Evolutionary conservation across 2,888 invertebrate genomes (phyloP), one percentile per base, ranked within the genome.

Genomic region (Drosophila quinaria): DNA sequence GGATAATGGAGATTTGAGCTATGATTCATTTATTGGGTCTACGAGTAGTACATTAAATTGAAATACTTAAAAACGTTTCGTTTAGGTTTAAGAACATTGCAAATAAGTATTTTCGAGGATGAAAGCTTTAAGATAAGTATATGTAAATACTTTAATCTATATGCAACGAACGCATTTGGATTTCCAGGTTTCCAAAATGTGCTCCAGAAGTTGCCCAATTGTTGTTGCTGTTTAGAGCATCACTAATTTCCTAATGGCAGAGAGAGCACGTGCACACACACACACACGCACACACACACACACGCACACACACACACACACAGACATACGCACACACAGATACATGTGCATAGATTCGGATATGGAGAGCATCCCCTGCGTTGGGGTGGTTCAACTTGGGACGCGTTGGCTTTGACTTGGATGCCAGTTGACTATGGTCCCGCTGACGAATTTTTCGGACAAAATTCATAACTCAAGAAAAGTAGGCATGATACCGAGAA

Each of bases 221-320:
- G 61, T 76, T 73, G 62, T 65, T 74, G 74, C 44, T 47, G 74
- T 35, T 62, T 60, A 37, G 71, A 69, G 73, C 73, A 73, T 56
- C 60, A 66, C 73, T 70, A 73, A 77, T 77, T 66, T 70, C 39
- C 65, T 76, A 70, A 77, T 73, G 70, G 73, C 44, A 52, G 31
- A 49, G n/a, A 44, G 11, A 29, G 50, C 64, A 61, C 35, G 37
- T 47, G 17, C 44, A 54, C 37, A 44, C 42, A 50, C 42, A 44
- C 39, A 50, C 35, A 42, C 54, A 50, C 39, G 46, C 42, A 39
- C 47, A 10, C 42, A 52, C 39, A 39, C 54, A 54, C 42, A 49
- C 37, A 42, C 51, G 41, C 42, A 49, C 35, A 37, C 54, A 54
- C 39, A 49, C 41, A 39, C 51, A 29, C 49, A 68, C 33, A 54